Evolutionary conservation across 2,797 vertebrate species (phyloP).

Genomic region (Smutsia temminckii): DNA sequence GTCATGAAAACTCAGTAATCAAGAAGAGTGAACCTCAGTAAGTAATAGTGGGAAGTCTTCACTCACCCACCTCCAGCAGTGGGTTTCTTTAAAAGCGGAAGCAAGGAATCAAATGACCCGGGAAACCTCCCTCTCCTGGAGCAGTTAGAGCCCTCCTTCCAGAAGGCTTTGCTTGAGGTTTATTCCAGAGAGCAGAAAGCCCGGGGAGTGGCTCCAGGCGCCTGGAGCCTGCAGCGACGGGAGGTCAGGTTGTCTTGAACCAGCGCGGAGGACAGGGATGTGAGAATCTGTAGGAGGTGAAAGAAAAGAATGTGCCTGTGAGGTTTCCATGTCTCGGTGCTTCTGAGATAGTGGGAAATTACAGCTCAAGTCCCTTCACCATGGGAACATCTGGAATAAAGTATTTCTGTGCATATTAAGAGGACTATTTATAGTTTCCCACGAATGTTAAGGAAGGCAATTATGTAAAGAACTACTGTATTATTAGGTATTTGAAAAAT

Average conservation of each 20-base stretch:
- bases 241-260: not conserved
- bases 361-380: conserved; percentile 55
- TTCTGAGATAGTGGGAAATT: conserved; percentile 63
- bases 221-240: not conserved
- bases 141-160: conserved; percentile 76
- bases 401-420: conserved; percentile 60
- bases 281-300: conserved; percentile 52
- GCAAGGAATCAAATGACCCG: not conserved
- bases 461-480: conserved; percentile 57
- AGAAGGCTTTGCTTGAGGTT: conserved; percentile 74
- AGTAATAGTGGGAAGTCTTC: too few relatives aligned
- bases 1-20: not conserved
- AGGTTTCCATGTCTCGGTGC: not conserved
- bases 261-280: not conserved
- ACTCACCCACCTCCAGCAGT: not conserved
- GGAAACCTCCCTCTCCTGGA: conserved; percentile 72
- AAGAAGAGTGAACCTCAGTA: not conserved
- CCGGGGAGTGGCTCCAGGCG: not conserved
- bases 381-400: conserved; percentile 61
- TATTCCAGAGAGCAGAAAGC: conserved; percentile 45
- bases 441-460: conserved; percentile 48
- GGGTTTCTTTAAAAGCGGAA: not conserved
- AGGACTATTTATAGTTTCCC: conserved; percentile 69
- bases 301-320: not conserved
- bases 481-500: conserved; percentile 62